Evolutionary conservation across 64 coral and sea anemone species (phyloP).

Genomic region (Anthopleura sola): DNA sequence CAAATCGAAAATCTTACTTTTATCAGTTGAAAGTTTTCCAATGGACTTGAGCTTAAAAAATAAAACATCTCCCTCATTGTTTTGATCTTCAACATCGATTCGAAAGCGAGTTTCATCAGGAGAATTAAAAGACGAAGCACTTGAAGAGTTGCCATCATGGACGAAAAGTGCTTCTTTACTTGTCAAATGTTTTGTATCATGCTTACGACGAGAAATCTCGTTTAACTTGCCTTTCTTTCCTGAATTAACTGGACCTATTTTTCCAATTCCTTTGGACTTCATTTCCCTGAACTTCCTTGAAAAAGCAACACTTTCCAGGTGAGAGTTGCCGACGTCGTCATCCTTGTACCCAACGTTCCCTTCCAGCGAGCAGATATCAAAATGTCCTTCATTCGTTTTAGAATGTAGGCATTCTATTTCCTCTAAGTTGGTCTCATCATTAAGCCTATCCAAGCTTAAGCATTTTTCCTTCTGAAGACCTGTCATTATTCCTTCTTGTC

Average conservation of each 20-base stretch:
- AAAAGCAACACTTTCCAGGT: neutral
- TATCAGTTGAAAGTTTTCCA: conserved; percentile 3
- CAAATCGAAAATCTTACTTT: neutral
- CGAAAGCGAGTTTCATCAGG: neutral
- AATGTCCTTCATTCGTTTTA: neutral
- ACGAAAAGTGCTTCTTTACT: neutral
- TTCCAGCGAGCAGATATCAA: neutral
- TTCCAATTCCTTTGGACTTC: neutral
- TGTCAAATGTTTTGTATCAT: neutral
- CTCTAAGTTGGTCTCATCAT: neutral
- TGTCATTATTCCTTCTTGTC: neutral
- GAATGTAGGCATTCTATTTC: neutral
- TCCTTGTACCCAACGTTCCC: neutral
- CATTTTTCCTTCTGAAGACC: neutral
- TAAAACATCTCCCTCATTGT: neutral
- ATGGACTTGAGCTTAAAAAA: neutral
- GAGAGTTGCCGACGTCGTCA: neutral
- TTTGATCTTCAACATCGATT: neutral
- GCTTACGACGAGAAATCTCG: neutral
- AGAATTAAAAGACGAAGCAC: neutral
- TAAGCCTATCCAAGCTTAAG: neutral
- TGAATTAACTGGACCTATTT: neutral
- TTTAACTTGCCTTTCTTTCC: neutral
- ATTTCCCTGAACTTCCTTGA: neutral
- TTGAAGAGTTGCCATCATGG: neutral